Conservation (phyloP, 1,140 invertebrate genomes). For the Diorhabda sublineata region DNA sequence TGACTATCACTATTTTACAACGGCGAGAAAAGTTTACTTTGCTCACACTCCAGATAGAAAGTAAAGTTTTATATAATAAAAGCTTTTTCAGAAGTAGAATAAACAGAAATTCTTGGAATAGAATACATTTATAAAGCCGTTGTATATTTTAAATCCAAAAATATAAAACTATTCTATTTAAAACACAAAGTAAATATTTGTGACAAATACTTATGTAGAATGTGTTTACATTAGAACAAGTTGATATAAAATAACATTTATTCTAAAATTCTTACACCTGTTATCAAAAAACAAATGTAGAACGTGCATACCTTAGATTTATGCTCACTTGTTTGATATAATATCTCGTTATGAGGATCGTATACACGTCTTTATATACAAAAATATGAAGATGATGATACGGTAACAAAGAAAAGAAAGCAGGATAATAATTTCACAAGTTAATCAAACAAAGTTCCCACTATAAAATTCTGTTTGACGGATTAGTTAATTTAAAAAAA, state of each 20-base stretch:
- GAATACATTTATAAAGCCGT: not conserved
- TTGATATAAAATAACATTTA: constrained; percentile 11
- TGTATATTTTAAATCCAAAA: not conserved
- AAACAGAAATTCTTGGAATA: not conserved
- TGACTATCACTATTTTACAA: not conserved
- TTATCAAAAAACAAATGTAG: constrained; percentile 7
- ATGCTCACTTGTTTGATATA: not conserved
- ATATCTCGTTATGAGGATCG: not conserved
- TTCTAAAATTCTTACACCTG: constrained; percentile 9
- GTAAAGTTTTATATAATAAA: not conserved
- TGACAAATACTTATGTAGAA: not conserved
- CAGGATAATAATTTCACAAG: too few species aligned
- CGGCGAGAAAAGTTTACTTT: not conserved
- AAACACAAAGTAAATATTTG: not conserved
- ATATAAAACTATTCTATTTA: not conserved
- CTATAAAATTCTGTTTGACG: too few species aligned
- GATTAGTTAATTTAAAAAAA: too few species aligned
- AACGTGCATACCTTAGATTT: not conserved
- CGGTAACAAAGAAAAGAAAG: too few species aligned
- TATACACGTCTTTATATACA: too few species aligned
- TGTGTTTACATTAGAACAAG: not conserved
- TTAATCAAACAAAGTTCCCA: too few species aligned
- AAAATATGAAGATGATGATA: too few species aligned
- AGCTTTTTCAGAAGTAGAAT: not conserved
- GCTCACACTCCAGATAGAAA: not conserved